phyloP scores from a whole-genome alignment of 2,113 vertebrate genomes.

The Phalacrocorax brasilianus region DNA sequence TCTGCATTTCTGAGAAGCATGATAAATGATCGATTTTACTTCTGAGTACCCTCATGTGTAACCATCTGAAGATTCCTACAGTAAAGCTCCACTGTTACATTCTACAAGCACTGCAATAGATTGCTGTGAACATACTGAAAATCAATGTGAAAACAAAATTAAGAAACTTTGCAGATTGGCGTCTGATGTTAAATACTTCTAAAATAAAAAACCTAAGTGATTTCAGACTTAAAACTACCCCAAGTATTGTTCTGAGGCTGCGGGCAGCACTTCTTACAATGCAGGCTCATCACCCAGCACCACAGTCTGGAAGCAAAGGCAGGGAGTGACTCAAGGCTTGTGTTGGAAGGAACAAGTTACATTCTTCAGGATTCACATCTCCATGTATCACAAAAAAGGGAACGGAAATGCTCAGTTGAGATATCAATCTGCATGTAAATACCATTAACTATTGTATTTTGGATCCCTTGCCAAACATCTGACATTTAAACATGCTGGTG shows the following conservation, averaged over 20 bases:
- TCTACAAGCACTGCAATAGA: background rate
- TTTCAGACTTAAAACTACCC: background rate
- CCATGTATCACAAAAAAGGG: background rate
- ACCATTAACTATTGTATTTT: slow-evolving; percentile 17
- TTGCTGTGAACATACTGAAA: background rate
- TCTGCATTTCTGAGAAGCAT: background rate
- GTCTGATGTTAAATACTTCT: background rate
- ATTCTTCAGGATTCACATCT: background rate
- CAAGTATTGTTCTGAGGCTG: slow-evolving; percentile 2
- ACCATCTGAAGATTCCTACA: background rate
- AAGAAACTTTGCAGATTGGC: background rate
- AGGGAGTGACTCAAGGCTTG: background rate
- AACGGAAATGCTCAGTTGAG: slow-evolving; percentile 29
- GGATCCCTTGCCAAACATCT: slow-evolving; percentile 14
- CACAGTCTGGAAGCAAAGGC: background rate
- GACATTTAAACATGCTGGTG: slow-evolving; percentile 23
- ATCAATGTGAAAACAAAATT: background rate
- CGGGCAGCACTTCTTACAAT: background rate
- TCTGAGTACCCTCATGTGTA: background rate
- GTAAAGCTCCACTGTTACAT: background rate
- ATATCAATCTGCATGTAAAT: slow-evolving; percentile 39
- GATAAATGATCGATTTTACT: background rate
- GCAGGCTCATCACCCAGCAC: background rate
- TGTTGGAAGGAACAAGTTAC: background rate
- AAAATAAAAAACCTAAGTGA: background rate